phyloP scores from a whole-genome alignment of 2,888 invertebrate species.

The Panopea generosa region DNA sequence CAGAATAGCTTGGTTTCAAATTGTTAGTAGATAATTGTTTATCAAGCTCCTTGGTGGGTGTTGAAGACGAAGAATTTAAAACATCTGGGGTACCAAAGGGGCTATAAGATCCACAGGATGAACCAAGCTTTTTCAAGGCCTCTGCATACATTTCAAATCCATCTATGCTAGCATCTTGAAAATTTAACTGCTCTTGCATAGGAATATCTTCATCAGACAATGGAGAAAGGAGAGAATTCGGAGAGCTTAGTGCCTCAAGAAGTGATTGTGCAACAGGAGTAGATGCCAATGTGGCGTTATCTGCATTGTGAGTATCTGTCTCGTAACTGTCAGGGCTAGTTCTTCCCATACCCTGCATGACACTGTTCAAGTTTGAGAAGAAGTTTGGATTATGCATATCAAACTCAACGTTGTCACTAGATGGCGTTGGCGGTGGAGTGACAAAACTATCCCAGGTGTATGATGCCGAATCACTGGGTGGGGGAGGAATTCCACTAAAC shows the following conservation, averaged over 20 bases:
- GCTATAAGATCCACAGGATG: slow-evolving; percentile 65
- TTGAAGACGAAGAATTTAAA: slow-evolving; percentile 52
- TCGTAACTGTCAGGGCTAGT: slow-evolving; percentile 34
- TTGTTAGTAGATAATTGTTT: slow-evolving; percentile 23
- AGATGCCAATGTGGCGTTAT: slow-evolving; percentile 54
- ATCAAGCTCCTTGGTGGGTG: slow-evolving; percentile 45
- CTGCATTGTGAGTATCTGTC: slow-evolving; percentile 41
- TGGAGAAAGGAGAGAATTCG: slow-evolving; percentile 20
- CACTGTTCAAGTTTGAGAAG: slow-evolving; percentile 31
- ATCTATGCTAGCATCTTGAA: slow-evolving; percentile 63
- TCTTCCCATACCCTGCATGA: slow-evolving; percentile 51
- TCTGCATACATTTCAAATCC: slow-evolving; percentile 72
- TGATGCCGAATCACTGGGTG: slow-evolving; percentile 34
- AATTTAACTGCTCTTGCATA: slow-evolving; percentile 24
- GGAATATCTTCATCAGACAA: slow-evolving; percentile 21
- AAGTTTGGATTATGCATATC: slow-evolving; percentile 52
- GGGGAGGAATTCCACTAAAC: slow-evolving; percentile 75
- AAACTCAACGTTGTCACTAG: slow-evolving; percentile 41
- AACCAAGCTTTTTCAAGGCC: slow-evolving; percentile 67
- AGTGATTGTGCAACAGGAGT: slow-evolving; percentile 61
- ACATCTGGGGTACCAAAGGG: slow-evolving; percentile 72
- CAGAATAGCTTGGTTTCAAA: slow-evolving; percentile 78
- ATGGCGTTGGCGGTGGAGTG: slow-evolving; percentile 63
- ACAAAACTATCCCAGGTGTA: slow-evolving; percentile 67
- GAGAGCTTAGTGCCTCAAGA: slow-evolving; percentile 53